Evolutionary conservation across 2,113 vertebrate species (phyloP).

Genomic region (Centropus unirufus): DNA sequence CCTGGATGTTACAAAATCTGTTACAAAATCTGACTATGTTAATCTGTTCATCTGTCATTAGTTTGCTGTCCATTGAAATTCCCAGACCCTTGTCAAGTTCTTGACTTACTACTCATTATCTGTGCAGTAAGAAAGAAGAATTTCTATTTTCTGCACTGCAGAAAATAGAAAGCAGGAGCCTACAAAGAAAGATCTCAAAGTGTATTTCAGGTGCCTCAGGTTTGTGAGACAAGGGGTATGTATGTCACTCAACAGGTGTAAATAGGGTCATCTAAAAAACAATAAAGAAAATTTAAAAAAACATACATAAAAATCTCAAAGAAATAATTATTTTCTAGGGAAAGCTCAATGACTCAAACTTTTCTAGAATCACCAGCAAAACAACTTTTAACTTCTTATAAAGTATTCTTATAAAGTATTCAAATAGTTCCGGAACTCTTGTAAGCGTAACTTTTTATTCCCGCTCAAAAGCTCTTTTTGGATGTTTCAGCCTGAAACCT

Average conservation of each 20-base stretch:
- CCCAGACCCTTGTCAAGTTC: not conserved
- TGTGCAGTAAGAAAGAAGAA: not conserved
- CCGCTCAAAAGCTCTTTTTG: not conserved
- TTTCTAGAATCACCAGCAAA: not conserved
- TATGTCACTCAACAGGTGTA: not conserved
- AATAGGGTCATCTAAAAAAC: not conserved
- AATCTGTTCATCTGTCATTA: not conserved
- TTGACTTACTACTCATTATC: not conserved
- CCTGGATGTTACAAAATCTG: not conserved
- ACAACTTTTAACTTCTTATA: not conserved
- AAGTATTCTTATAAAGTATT: not conserved
- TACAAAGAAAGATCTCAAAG: not conserved
- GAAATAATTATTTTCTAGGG: not conserved
- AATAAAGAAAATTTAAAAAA: not conserved
- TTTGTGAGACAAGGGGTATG: not conserved
- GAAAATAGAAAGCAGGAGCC: not conserved
- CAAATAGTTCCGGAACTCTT: not conserved
- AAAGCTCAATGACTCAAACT: not conserved
- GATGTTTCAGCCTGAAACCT: not conserved
- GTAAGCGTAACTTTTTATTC: not conserved
- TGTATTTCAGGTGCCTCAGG: not conserved
- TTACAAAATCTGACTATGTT: no score
- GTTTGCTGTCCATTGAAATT: not conserved
- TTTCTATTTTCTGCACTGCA: no score
- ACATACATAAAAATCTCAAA: not conserved